phyloP scores from a whole-genome alignment of 2,888 invertebrate genomes.

The Lepidocyrtinus sp. region DNA sequence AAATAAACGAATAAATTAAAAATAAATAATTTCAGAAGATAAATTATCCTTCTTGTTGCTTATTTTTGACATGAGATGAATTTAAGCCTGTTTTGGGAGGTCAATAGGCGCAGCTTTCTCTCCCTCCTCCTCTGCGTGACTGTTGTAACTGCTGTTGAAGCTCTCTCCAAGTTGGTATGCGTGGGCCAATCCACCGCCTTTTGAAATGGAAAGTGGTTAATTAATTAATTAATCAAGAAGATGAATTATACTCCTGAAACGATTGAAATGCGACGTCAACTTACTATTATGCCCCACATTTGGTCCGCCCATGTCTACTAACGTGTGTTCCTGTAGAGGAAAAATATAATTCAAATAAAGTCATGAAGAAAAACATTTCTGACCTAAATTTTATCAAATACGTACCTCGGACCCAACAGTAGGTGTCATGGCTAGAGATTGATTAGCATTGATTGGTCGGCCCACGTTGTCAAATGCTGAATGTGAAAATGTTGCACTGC shows the following conservation, averaged over 20 bases:
- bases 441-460: conserved; percentile 3
- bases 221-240: too few species aligned
- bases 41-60: too few species aligned
- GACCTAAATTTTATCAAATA: too few species aligned
- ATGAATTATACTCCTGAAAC: too few species aligned
- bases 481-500: conserved; percentile 24
- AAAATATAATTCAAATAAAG: too few species aligned
- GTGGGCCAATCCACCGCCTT: conserved; percentile 26
- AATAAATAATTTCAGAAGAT: too few species aligned
- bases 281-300: conserved; percentile 27
- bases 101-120: neutral
- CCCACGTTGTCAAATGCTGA: conserved; percentile 22
- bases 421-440: neutral
- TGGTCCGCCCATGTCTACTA: conserved; percentile 1
- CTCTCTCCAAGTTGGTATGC: conserved; percentile 6
- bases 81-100: too few species aligned
- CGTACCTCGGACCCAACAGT: conserved; percentile 23
- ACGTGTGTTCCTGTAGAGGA: too few species aligned
- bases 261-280: too few species aligned
- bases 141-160: conserved; percentile 23
- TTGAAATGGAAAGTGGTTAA: neutral
- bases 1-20: too few species aligned
- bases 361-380: too few species aligned
- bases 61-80: too few species aligned
- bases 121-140: conserved; percentile 30